Base-by-base conservation (phyloP, 2,113 vertebrate genomes). In the Datnioides undecimradiatus region DNA sequence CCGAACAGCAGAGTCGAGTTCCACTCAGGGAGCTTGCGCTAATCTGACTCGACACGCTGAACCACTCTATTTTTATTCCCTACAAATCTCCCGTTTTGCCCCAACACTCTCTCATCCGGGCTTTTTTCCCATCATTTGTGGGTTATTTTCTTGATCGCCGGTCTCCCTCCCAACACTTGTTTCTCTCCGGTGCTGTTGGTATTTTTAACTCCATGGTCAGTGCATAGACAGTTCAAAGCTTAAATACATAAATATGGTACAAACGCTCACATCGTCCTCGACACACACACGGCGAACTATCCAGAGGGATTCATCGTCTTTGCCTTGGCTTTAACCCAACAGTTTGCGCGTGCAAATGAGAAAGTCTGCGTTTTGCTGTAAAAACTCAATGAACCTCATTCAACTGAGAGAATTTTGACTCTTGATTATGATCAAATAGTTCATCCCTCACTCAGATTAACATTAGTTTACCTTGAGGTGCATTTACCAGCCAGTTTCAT, bases 11-110 rank as follows among this genome's bases (percentile, higher is more conserved):
- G 80, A 82, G 81, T 73, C 4, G 52, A 69, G 74, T 83, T 83
- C 83, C 55, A 52, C 80, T 90, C 87, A 82, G 48, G 27, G 62
- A 66, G 46, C 38, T 49, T 1, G 55, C 34, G 7, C 87, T 93
- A 90, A 93, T 93, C 73, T 76, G 68, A 88, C 60, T 48, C 55
- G 91, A 92, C 91, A 77, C 55, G 25, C 74, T 84, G 46, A 83
- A 83, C 81, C 76, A 23, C 54, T 91, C 89, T 91, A 88, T 89
- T 89, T 92, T 90, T 89, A 85, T 33, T 71, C 73, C 68, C 55
- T 75, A 80, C 70, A 67, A 64, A 68, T 81, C 66, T 73, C 70
- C 60, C 14, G 5, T 65, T 78, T 85, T 76, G 31, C 40, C 29
- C 29, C 23, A 9, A 63, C 54, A 11, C 68, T 17, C 41, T n/a